Evolutionary conservation across 2,888 invertebrate genomes (phyloP).

Genomic region (Eristalis tenax): DNA sequence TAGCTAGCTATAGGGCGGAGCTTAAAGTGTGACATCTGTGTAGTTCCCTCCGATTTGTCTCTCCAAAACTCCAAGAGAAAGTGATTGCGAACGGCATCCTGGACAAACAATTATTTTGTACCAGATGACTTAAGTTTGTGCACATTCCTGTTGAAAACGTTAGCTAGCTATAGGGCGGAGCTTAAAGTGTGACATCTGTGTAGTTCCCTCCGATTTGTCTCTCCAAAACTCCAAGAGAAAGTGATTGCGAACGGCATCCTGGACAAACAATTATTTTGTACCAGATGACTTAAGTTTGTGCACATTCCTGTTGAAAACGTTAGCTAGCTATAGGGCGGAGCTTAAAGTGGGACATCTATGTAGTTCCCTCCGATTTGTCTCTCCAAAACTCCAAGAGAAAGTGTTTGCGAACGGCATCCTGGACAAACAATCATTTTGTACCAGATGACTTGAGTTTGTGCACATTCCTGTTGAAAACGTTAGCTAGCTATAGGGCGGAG

Average conservation of each 20-base stretch:
- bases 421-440: conserved; percentile 21
- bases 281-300: conserved; percentile 20
- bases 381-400: conserved; percentile 29
- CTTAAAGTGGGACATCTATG: conserved; percentile 7
- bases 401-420: conserved; percentile 20
- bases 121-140: conserved; percentile 69
- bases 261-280: conserved; percentile 13
- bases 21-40: conserved; percentile 50
- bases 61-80: conserved; percentile 56
- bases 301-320: not conserved
- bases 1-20: conserved; percentile 2
- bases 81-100: conserved; percentile 72
- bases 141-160: not conserved
- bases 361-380: conserved; percentile 3
- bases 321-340: not conserved
- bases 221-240: conserved; percentile 22
- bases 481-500: not conserved
- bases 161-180: not conserved
- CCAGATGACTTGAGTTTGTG: conserved; percentile 35
- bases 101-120: conserved; percentile 46
- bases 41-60: conserved; percentile 15
- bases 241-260: conserved; percentile 27
- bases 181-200: conserved; percentile 23
- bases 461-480: not conserved
- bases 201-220: conserved; percentile 5